phyloP scores from a whole-genome alignment of 2,888 invertebrate genomes.

The Ophonus ardosiacus region DNA sequence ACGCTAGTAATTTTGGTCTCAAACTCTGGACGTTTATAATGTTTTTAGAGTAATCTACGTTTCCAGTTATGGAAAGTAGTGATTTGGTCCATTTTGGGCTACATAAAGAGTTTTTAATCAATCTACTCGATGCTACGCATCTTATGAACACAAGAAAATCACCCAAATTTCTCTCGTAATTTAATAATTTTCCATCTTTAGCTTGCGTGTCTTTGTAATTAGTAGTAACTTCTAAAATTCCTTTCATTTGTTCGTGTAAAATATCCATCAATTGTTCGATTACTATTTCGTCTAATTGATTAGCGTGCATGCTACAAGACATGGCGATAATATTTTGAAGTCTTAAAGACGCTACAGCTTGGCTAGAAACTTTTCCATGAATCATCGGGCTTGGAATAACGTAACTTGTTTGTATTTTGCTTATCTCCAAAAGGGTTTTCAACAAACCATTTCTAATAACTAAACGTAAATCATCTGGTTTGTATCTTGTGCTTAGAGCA shows the following conservation, averaged over 20 bases:
- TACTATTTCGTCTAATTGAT: constrained; percentile 75
- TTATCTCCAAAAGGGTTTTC: constrained; percentile 67
- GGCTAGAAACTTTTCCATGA: constrained; percentile 70
- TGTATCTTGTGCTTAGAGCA: constrained; percentile 78
- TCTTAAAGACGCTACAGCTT: constrained; percentile 77
- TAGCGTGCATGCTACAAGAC: constrained; percentile 78
- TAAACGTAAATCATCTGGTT: constrained; percentile 78
- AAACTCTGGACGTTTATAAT: constrained; percentile 74
- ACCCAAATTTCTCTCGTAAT: constrained; percentile 75
- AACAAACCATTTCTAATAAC: constrained; percentile 78
- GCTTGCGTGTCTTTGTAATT: constrained; percentile 4
- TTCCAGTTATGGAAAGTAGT: constrained; percentile 75
- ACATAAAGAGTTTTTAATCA: constrained; percentile 76
- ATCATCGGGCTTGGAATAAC: constrained; percentile 67
- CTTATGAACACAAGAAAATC: constrained; percentile 79
- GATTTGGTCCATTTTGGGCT: constrained; percentile 77
- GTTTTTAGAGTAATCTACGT: constrained; percentile 68
- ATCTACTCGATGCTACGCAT: constrained; percentile 76
- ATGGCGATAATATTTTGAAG: constrained; percentile 79
- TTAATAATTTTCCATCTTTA: constrained; percentile 66
- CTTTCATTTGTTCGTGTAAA: constrained; percentile 76
- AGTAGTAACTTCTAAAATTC: constrained; percentile 66
- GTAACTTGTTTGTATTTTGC: constrained; percentile 49
- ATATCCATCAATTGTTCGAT: constrained; percentile 77
- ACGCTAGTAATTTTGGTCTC: constrained; percentile 77